Percentiles rank a stretch among this genome's conserved stretches.
Evolutionary conservation across 2,113 vertebrate species (phyloP).

Genomic region (Hyaena hyaena): DNA sequence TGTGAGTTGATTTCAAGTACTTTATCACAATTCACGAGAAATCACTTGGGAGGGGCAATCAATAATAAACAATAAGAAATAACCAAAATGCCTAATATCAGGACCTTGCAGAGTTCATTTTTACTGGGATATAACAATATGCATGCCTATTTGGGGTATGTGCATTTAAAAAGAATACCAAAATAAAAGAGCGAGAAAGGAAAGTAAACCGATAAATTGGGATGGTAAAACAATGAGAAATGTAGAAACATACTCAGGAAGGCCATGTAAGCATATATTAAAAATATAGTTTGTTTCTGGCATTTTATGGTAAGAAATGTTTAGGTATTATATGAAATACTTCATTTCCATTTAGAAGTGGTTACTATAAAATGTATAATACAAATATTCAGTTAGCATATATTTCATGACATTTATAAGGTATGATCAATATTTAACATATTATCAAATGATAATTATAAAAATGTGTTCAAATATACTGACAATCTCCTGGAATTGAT

Average conservation of each 20-base stretch:
- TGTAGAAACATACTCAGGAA: neutral
- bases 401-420: neutral
- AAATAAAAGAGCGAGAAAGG: neutral
- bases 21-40: neutral
- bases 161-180: neutral
- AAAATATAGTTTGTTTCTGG: neutral
- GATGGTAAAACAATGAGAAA: neutral
- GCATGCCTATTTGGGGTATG: neutral
- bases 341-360: neutral
- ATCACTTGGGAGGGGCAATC: neutral
- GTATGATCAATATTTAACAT: neutral
- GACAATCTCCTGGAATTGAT: neutral
- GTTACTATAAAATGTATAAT: neutral
- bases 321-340: neutral
- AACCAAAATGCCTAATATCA: neutral
- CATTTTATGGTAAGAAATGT: neutral
- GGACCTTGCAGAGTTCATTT: neutral
- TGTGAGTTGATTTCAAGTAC: neutral
- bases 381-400: neutral
- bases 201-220: neutral
- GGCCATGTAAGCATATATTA: neutral
- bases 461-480: neutral
- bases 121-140: neutral
- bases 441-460: neutral
- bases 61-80: neutral